Evolutionary conservation across 2,113 vertebrate genomes (phyloP).

Genomic region (Casuarius casuarius): DNA sequence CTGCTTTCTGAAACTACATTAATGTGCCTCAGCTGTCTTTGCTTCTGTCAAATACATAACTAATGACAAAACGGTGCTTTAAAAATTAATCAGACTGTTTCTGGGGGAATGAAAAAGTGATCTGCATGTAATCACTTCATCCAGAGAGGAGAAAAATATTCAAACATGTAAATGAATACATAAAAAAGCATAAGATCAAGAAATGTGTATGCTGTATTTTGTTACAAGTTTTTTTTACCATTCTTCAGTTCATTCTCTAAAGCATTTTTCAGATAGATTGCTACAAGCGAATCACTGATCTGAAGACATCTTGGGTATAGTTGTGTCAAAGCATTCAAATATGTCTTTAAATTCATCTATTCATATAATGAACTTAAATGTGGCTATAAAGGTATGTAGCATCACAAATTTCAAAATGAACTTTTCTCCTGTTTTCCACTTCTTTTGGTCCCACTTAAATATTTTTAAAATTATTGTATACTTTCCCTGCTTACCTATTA

Average conservation of each 20-base stretch:
- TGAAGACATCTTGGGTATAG: neutral
- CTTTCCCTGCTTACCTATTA: neutral
- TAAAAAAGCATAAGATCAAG: neutral
- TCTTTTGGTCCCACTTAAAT: neutral
- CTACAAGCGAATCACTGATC: neutral
- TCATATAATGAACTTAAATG: neutral
- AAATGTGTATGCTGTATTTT: neutral
- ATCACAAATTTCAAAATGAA: neutral
- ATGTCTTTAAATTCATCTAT: neutral
- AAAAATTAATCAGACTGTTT: slow-evolving; percentile 48
- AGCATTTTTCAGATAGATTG: neutral
- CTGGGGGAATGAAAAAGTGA: neutral
- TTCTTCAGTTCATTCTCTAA: neutral
- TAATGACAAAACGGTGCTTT: slow-evolving; percentile 41
- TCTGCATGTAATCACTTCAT: slow-evolving; percentile 24
- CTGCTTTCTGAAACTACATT: slow-evolving; percentile 20
- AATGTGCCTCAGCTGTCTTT: slow-evolving; percentile 25
- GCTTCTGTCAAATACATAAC: slow-evolving; percentile 30
- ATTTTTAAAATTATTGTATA: neutral
- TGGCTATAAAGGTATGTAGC: neutral
- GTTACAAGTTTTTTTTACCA: neutral
- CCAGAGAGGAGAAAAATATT: slow-evolving; percentile 5
- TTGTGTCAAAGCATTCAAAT: neutral
- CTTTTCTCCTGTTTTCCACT: neutral
- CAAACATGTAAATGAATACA: neutral